Conservation (phyloP, 2,113 vertebrate genomes). For the Melanocharis versteri region DNA sequence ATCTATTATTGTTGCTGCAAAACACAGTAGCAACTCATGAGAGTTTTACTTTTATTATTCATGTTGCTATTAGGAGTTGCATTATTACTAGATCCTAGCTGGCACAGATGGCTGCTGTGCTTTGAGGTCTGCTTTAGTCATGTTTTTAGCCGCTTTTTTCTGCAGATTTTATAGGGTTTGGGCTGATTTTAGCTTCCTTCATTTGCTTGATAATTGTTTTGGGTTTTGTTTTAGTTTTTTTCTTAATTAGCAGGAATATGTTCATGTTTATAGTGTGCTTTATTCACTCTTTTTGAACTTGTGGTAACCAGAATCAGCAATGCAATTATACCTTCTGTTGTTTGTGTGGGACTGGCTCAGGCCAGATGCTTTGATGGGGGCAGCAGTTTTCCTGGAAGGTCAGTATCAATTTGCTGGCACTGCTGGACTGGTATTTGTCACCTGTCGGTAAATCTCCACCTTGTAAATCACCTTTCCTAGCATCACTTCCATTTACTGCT, state of each 20-base stretch:
- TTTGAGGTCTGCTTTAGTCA: conserved; percentile 65
- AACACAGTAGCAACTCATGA: conserved; percentile 36
- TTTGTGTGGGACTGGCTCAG: conserved; percentile 3
- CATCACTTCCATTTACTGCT: neutral
- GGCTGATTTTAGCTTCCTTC: conserved; percentile 59
- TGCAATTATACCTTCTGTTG: conserved; percentile 38
- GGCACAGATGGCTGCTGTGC: conserved; percentile 62
- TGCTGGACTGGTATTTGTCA: neutral
- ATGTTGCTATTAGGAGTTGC: conserved; percentile 58
- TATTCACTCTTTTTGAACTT: conserved; percentile 43
- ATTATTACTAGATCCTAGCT: conserved; percentile 65
- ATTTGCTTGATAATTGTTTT: conserved; percentile 70
- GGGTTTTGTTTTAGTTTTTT: conserved; percentile 53
- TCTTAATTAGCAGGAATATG: conserved; percentile 67
- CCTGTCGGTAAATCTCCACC: neutral
- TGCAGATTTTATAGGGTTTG: conserved; percentile 59
- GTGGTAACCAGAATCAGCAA: conserved; percentile 17
- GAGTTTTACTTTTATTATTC: conserved; percentile 70
- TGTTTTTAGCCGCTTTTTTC: conserved; percentile 44
- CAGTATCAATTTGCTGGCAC: neutral
- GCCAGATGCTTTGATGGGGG: neutral
- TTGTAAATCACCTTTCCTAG: neutral
- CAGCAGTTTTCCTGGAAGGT: conserved; percentile 24
- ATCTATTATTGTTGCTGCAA: conserved; percentile 44
- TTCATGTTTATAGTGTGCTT: conserved; percentile 39